Evolutionary conservation across 2,888 invertebrate species (phyloP).

Genomic region (Trilocha varians): DNA sequence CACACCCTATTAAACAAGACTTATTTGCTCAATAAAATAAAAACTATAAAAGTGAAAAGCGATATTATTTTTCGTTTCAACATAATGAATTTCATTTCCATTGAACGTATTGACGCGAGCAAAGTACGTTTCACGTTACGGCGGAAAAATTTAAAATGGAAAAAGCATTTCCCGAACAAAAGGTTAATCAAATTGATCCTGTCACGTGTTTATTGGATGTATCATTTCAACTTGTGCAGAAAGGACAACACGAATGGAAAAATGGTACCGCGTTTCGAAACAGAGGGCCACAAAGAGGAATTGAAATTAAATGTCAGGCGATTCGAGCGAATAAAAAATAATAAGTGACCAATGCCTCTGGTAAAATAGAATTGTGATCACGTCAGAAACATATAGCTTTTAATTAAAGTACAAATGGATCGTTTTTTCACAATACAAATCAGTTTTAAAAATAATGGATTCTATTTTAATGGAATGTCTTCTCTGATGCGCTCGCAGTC

Average conservation of each 20-base stretch:
- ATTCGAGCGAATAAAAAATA: slow-evolving; percentile 33
- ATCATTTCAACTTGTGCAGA: slow-evolving; percentile 29
- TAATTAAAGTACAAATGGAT: not conserved
- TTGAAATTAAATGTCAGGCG: slow-evolving; percentile 47
- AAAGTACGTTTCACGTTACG: slow-evolving; percentile 1
- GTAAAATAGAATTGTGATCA: not conserved
- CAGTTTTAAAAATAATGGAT: too few relatives aligned
- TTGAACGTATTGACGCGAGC: too few relatives aligned
- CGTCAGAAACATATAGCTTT: slow-evolving; percentile 9
- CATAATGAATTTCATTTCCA: too few relatives aligned
- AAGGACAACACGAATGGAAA: slow-evolving; percentile 25
- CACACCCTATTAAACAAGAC: slow-evolving; percentile 2
- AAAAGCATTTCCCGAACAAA: slow-evolving; percentile 12
- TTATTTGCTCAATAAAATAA: not conserved
- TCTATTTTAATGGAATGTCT: too few relatives aligned
- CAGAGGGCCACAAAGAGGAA: slow-evolving; percentile 34
- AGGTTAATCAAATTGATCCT: slow-evolving; percentile 31
- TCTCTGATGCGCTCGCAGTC: too few relatives aligned
- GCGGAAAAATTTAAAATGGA: slow-evolving; percentile 8
- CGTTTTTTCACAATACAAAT: too few relatives aligned
- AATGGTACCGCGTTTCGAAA: slow-evolving; percentile 26
- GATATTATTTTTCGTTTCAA: too few relatives aligned
- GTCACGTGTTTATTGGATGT: slow-evolving; percentile 24
- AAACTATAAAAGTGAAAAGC: not conserved
- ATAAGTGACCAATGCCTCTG: slow-evolving; percentile 1